Evolutionary conservation across 2,113 vertebrate genomes (phyloP), one percentile per base, ranked within the genome.

Genomic region (Camelus dromedarius): DNA sequence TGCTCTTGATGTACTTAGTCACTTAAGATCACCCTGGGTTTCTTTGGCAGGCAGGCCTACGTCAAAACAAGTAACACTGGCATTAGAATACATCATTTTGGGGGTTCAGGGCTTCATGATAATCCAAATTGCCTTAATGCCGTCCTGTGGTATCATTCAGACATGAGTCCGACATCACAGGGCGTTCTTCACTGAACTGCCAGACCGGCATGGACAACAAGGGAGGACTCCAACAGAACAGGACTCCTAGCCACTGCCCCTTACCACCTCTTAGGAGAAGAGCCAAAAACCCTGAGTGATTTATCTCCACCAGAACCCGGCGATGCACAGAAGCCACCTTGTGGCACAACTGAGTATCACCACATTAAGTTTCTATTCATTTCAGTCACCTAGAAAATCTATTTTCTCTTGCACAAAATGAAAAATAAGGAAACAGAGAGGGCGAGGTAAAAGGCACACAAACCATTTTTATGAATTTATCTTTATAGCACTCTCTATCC

Each of bases 331-430:
- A 32, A 30, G 97, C 97, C 98, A 97, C 94, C 97, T 22, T 69
- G 97, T 97, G 98, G 98, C 73, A 10, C 96, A 88, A 6, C 0
- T 66, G 48, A 35, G 66, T 16, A 97, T 69, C 42, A 85, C 0
- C 73, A 48, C 62, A n/a, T 62, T 52, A 42, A 32, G 9, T 28
- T 69, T 60, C 77, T 69, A 56, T 16, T 87, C 42, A 20, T 24
- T 69, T 89, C 38, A 58, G 54, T 22, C 3, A 75, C 16, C 52
- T 28, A 38, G 56, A 90, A 95, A 88, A 75, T 66, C 58, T 60
- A 76, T 38, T 16, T 70, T 83, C 18, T 94, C 62, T 75, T n/a
- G 89, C 38, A 84, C 26, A 84, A 83, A 58, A 60, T 75, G 72
- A 35, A 88, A 95, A 85, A 38, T 0, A 48, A 62, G 32, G 16